phyloP scores from a whole-genome alignment of 1,140 invertebrate genomes.

The Oppia nitens region DNA sequence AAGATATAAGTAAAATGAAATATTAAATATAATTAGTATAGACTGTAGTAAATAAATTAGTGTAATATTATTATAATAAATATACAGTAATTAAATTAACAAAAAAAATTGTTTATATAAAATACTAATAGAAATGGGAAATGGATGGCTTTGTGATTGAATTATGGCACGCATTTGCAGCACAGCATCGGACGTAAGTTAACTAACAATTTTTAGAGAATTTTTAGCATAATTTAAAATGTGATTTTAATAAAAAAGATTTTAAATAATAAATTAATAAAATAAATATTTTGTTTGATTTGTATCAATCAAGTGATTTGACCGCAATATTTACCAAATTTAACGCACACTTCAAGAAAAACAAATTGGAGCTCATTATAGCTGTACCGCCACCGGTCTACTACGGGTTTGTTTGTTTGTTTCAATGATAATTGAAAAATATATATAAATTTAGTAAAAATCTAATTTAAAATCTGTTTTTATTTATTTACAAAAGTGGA shows the following conservation, averaged over 20 bases:
- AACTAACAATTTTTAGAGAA: conserved; percentile 28
- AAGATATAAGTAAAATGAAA: too few species aligned
- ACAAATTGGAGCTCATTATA: conserved; percentile 49
- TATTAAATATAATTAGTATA: too few species aligned
- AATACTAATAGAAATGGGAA: conserved; percentile 37
- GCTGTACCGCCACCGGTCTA: conserved; percentile 59
- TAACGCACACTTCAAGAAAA: conserved; percentile 32
- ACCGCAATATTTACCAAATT: conserved; percentile 32
- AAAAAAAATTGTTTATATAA: too few species aligned
- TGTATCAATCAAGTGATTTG: conserved; percentile 26
- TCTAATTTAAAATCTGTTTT: conserved; percentile 4
- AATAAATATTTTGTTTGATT: background rate
- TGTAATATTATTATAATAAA: too few species aligned
- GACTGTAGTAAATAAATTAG: too few species aligned
- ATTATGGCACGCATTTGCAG: conserved; percentile 54
- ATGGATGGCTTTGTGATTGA: conserved; percentile 78
- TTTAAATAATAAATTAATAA: too few species aligned
- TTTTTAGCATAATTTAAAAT: conserved; percentile 6
- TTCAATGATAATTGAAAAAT: background rate
- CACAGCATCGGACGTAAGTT: conserved; percentile 40
- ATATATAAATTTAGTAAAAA: conserved; percentile 4
- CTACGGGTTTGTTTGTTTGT: conserved; percentile 35
- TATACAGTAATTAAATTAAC: too few species aligned
- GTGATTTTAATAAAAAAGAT: too few species aligned
- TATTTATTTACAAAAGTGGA: conserved; percentile 25